Evolutionary conservation across 2,888 invertebrate genomes (phyloP), one percentile per base, ranked within the genome.

Genomic region (Sceliomorpha sp.): DNA sequence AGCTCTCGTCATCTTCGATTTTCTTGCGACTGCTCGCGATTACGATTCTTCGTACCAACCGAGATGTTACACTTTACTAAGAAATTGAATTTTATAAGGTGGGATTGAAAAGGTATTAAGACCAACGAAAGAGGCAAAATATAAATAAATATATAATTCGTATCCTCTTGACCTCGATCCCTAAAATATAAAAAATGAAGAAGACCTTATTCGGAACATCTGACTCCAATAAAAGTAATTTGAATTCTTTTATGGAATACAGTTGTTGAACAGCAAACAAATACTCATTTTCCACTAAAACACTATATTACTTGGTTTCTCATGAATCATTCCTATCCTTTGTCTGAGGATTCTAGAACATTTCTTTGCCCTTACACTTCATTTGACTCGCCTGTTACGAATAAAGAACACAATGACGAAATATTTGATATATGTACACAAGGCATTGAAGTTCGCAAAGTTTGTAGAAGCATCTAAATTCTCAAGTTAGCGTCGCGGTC

Each of bases 401-500:
- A 4, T 42, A 29, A 32, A 40, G 47, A 62, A 34, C 53, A 29
- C 24, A 12, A 45, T 34, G 45, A 34, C 45, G 47, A 32, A 24
- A 62, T 27, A 39, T 47, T 47, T 39, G 62, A 53, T 26, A 53
- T 53, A 55, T 34, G 42, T 17, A 15, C 6, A 2, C 36, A n/a
- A 39, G 10, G 10, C 24, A 31, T 39, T 17, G 26, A 64, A 50
- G 48, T 56, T 64, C 5, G 8, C 42, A 14, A 59, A 63, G 67
- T 71, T 63, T 37, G 50, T 42, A 50, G 42, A n/a, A 29, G 48
- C 29, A 47, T 53, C 39, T 15, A 67, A 63, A 67, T 53, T 58
- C 42, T 53, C 64, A 69, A 75, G 73, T 73, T 64, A 72, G 73
- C 64, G 58, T 12, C 53, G 40, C 44, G 44, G 44, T 39, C 64